These are phyloP conservation scores for Diachasma alloeum DNA, from an alignment of 1,140 invertebrate genomes.

Conservation along the genomic window DNA sequence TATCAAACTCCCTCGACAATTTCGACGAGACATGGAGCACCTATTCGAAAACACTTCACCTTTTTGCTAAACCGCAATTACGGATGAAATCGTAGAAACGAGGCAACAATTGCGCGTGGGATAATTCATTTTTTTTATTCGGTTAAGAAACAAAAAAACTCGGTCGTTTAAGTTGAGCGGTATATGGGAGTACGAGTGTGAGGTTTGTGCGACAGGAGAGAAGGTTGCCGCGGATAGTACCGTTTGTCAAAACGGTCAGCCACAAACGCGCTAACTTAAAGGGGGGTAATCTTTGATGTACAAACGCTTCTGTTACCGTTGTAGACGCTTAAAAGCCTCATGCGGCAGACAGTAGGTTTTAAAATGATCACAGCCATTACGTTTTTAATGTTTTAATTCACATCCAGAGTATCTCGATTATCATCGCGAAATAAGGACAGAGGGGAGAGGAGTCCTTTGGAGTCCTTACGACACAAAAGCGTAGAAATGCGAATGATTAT, in stretches of 20 bases:
- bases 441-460: constrained; percentile 1
- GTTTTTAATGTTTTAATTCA: neutral
- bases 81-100: neutral
- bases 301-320: constrained; percentile 40
- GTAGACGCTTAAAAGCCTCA: neutral
- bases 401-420: constrained; percentile 20
- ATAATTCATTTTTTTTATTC: constrained; percentile 17
- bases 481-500: constrained; percentile 16
- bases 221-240: constrained; percentile 42
- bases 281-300: constrained; percentile 54
- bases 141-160: neutral
- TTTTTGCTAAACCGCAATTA: neutral
- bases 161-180: neutral
- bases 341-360: constrained; percentile 43
- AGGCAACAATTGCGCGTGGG: constrained; percentile 16
- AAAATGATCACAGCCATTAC: neutral
- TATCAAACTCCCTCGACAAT: neutral
- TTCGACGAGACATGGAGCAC: no score
- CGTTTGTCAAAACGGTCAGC: constrained; percentile 60
- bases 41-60: neutral
- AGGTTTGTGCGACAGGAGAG: constrained; percentile 15
- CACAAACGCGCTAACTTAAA: constrained; percentile 39
- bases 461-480: neutral
- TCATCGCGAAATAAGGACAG: constrained; percentile 30
- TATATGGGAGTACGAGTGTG: constrained; percentile 13